phyloP scores from a whole-genome alignment of 1,140 invertebrate species.

The Drosophila gunungcola region DNA sequence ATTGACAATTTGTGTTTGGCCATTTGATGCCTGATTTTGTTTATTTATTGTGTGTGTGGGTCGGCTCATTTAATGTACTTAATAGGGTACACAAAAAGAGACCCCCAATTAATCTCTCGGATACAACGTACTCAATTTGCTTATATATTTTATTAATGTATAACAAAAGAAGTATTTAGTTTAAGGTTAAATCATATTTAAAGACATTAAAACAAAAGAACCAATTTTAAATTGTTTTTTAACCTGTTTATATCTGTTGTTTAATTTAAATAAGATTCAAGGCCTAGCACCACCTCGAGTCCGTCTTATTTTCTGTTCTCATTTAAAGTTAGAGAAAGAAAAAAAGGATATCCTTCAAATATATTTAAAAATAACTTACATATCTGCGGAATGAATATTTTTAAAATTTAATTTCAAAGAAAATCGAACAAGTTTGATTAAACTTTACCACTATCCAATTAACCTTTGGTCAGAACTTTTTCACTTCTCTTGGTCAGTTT shows the following conservation, averaged over 20 bases:
- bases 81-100: neutral
- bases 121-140: neutral
- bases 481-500: conserved; percentile 1
- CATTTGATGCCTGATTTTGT: conserved; percentile 67
- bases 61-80: conserved; percentile 29
- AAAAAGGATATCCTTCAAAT: too few relatives aligned
- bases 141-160: neutral
- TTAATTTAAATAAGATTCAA: too few relatives aligned
- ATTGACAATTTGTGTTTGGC: conserved; percentile 80
- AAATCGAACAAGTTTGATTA: neutral
- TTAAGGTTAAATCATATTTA: neutral
- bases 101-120: conserved; percentile 24
- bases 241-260: too few relatives aligned
- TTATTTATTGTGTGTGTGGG: conserved; percentile 58
- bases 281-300: too few relatives aligned
- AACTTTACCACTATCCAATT: conserved; percentile 23
- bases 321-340: too few relatives aligned
- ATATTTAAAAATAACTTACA: too few relatives aligned
- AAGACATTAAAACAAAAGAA: neutral
- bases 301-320: too few relatives aligned
- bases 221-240: too few relatives aligned
- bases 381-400: too few relatives aligned
- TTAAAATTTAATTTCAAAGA: neutral
- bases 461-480: conserved; percentile 22
- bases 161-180: neutral